phyloP scores from a whole-genome alignment of 1,140 invertebrate species.

The Drosophila tropicalis region DNA sequence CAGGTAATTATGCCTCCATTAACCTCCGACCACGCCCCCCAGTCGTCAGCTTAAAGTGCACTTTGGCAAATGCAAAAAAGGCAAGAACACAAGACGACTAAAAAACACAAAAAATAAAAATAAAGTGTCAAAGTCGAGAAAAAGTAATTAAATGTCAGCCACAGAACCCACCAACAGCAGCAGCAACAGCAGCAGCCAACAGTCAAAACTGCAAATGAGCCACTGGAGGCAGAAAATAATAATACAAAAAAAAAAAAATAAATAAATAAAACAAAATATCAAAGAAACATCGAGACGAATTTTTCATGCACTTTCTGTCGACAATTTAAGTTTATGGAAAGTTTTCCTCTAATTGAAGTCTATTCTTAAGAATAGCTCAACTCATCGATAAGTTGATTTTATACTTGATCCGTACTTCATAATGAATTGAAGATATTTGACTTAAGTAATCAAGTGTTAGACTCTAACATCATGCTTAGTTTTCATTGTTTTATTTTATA shows the following conservation, averaged over 20 bases:
- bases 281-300: background rate
- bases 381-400: too few relatives aligned
- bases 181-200: constrained; percentile 1
- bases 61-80: constrained; percentile 63
- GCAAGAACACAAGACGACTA: constrained; percentile 12
- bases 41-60: constrained; percentile 66
- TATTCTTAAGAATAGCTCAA: too few relatives aligned
- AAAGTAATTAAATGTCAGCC: constrained; percentile 64
- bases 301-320: too few relatives aligned
- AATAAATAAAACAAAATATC: constrained; percentile 15
- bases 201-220: constrained; percentile 43
- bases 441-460: too few relatives aligned
- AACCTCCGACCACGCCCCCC: constrained; percentile 51
- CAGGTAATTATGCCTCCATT: constrained; percentile 76
- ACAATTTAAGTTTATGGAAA: too few relatives aligned
- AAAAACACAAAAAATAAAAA: background rate
- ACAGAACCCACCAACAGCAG: constrained; percentile 19
- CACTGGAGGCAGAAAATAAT: constrained; percentile 45
- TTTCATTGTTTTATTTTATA: too few relatives aligned
- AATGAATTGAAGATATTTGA: too few relatives aligned
- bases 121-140: constrained; percentile 59
- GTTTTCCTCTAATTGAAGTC: too few relatives aligned
- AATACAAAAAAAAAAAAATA: constrained; percentile 25
- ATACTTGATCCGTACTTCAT: too few relatives aligned
- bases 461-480: too few relatives aligned